Evolutionary conservation across 2,888 invertebrate genomes (phyloP), one percentile per base, ranked within the genome.

Genomic region (Campoplex nolae): DNA sequence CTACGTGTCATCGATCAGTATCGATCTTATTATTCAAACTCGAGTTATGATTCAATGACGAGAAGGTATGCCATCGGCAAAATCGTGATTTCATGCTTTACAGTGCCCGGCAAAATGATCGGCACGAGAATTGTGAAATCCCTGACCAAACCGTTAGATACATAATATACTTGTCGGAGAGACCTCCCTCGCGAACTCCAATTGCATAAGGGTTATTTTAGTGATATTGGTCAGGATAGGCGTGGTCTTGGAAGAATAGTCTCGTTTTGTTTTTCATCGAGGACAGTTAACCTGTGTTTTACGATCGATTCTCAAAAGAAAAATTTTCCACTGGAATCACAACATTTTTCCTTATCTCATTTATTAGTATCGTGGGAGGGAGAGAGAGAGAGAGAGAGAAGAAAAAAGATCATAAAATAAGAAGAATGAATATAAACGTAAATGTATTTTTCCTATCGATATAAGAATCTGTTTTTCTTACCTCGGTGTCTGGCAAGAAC

Each of bases 21-120:
- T 86, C 85, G 85, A 86, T 86, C 79, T 75, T 73, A 83, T 76
- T 86, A 71, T 81, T 81, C 38, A 32, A 51, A 81, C 54, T 73
- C 38, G 58, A 48, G 54, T 83, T 73, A 70, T 67, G 79, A 73
- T 83, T 76, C 79, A 80, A 83, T 76, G 75, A 75, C 79, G 75
- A 76, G 32, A 48, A 76, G 67, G 56, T 83, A 83, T 83, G 83
- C 78, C 71, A 76, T 56, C 83, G 76, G 75, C 79, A 54, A 76
- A 76, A 83, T 86, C 86, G 86, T 86, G 83, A 86, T 83, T 86
- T 67, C 71, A 71, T 38, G 51, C 68, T 65, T 45, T 45, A 23
- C 28, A 78, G 74, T 79, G 18, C 71, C 71, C 70, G 38, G 45
- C 54, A 83, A 62, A 62, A 74, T 56, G 74, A 80, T 86, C 80